Conservation (phyloP, 2,113 vertebrate genomes). For the Pao palembangensis region DNA sequence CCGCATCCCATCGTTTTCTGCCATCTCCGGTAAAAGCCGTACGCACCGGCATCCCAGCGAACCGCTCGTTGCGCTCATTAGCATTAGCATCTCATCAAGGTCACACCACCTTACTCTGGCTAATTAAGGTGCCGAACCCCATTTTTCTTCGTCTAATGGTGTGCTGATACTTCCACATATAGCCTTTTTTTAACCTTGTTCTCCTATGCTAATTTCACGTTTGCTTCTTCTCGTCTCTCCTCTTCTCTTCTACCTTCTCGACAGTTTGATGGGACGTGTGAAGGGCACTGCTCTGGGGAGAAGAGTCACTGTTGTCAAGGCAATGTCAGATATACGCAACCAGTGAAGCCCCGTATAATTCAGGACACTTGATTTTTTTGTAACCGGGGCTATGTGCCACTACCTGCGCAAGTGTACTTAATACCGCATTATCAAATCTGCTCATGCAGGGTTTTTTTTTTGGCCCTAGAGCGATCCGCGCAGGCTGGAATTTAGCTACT, state of each 20-base stretch:
- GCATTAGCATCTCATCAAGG: slow-evolving; percentile 38
- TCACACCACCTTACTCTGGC: slow-evolving; percentile 31
- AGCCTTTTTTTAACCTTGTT: neutral
- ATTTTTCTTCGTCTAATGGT: slow-evolving; percentile 22
- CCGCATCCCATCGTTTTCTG: neutral
- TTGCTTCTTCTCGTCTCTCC: slow-evolving; percentile 1
- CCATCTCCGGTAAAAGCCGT: neutral
- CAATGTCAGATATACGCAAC: slow-evolving; percentile 47
- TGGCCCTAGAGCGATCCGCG: slow-evolving; percentile 26
- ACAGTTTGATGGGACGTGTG: slow-evolving; percentile 26
- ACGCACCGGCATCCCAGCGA: slow-evolving; percentile 6
- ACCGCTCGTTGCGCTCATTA: slow-evolving; percentile 36
- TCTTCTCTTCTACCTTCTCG: slow-evolving; percentile 11
- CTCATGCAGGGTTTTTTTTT: slow-evolving; percentile 21
- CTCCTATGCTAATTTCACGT: neutral
- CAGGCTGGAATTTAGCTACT: slow-evolving; percentile 39
- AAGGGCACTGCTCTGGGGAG: slow-evolving; percentile 32
- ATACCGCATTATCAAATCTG: slow-evolving; percentile 12
- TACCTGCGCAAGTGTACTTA: slow-evolving; percentile 31
- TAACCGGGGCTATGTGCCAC: slow-evolving; percentile 26
- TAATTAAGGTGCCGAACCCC: slow-evolving; percentile 46
- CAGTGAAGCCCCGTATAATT: slow-evolving; percentile 44
- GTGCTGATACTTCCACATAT: slow-evolving; percentile 7
- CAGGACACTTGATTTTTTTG: slow-evolving; percentile 44
- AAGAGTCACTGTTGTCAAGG: slow-evolving; percentile 38